Evolutionary conservation across 2,797 vertebrate species (phyloP), one percentile per base, ranked within the genome.

Genomic region (Botia kubotai): DNA sequence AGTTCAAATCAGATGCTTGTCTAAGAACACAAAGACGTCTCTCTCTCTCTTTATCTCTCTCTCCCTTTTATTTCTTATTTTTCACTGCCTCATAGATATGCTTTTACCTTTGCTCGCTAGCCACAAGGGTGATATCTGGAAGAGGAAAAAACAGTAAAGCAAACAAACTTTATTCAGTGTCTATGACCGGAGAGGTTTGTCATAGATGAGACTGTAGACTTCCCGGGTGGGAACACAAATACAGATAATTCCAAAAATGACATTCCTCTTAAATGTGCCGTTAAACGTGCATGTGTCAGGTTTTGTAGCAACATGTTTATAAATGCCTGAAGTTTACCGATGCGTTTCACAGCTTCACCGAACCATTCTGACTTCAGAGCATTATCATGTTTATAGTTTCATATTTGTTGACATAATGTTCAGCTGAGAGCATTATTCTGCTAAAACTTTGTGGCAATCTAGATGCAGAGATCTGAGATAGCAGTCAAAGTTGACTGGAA

Each of bases 81-180:
- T 53, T 68, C 57, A 36, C 79, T 3, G 23, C 71, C 39, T 58
- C 52, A 80, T 60, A 74, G 63, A 57, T 74, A 62, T 80, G 46
- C 71, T 74, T 80, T 68, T 80, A 80, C 79, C 71, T 80, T 80
- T 80, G 77, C 69, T 79, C 48, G n/a, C 62, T 57, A 46, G 63
- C 79, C 79, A 74, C 63, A 80, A 48, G 55, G 69, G 77, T 79
- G 77, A 79, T 48, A 66, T 72, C 60, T 66, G 50, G 33, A 21
- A 79, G 46, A 39, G 29, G 12, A 79, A 48, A 53, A 72, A 65
- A 79, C 66, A 58, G 48, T 29, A 8, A 66, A 67, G 52, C 23
- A 68, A 58, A 58, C 52, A 74, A 67, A 80, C 62, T 80, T 74
- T 0, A 46, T 58, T 73, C 62, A 10, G 29, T 65, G 16, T 73